Evolutionary conservation across 2,797 vertebrate genomes (phyloP).

Genomic region (Champsocephalus esox): DNA sequence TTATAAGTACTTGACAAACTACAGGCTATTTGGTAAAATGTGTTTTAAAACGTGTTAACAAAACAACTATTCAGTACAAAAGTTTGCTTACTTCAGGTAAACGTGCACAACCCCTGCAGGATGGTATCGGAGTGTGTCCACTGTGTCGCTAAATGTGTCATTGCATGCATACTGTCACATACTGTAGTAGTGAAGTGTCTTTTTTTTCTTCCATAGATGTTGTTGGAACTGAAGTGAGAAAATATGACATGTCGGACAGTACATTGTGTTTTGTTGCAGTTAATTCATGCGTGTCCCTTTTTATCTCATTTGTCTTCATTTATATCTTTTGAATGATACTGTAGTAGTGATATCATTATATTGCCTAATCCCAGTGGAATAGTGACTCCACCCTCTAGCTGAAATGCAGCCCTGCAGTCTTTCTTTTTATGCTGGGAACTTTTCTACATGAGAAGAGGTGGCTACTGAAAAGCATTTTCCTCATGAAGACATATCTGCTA

Average conservation of each 20-base stretch:
- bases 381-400: neutral
- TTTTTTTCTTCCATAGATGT: neutral
- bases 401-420: conserved; percentile 4
- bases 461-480: conserved; percentile 4
- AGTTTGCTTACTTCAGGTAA: conserved; percentile 19
- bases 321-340: neutral
- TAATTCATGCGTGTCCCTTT: neutral
- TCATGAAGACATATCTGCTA: neutral
- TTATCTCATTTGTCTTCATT: neutral
- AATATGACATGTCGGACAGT: neutral
- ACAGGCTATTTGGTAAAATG: conserved; percentile 16
- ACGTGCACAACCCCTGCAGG: conserved; percentile 12
- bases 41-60: neutral
- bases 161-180: neutral
- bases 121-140: neutral
- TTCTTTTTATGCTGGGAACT: neutral
- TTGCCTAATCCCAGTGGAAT: neutral
- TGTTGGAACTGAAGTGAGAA: neutral
- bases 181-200: neutral
- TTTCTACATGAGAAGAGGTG: conserved; percentile 1
- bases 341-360: neutral
- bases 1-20: conserved; percentile 20
- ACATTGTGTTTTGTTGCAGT: neutral
- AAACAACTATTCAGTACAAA: neutral
- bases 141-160: neutral